These are phyloP conservation scores for Hydropotes inermis DNA, from an alignment of 2,113 vertebrate genomes.

Conservation along the genomic window DNA sequence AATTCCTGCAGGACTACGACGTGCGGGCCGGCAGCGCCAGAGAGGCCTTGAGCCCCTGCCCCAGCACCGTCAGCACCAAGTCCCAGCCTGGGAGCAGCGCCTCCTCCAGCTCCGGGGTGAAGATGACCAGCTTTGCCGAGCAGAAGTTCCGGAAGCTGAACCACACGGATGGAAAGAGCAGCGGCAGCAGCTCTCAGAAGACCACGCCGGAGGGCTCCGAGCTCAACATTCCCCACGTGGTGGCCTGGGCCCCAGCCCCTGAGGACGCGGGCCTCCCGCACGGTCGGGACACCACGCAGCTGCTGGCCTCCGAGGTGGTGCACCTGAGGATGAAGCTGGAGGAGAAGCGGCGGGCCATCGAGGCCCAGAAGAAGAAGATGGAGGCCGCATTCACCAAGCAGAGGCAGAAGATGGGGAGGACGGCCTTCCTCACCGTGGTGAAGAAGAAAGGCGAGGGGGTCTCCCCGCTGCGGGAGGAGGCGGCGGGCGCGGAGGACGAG, in stretches of 20 bases:
- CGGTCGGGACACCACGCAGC: conserved; percentile 91
- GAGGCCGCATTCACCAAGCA: conserved; percentile 95
- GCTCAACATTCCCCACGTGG: conserved; percentile 89
- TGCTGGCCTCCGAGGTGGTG: conserved; percentile 96
- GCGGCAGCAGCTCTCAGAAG: conserved; percentile 92
- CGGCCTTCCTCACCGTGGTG: conserved; percentile 94
- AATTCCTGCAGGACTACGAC: conserved; percentile 89
- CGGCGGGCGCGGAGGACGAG: conserved; percentile 83
- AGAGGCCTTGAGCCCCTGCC: conserved; percentile 88
- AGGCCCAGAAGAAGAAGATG: conserved; percentile 98
- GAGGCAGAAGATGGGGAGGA: conserved; percentile 96
- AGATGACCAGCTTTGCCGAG: conserved; percentile 97
- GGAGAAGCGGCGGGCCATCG: conserved; percentile 96
- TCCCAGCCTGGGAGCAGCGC: conserved; percentile 91
- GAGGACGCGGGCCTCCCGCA: conserved; percentile 86
- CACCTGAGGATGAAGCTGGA: conserved; percentile 95
- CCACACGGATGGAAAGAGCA: conserved; percentile 88
- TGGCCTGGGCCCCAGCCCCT: conserved; percentile 92
- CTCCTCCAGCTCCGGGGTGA: conserved; percentile 91
- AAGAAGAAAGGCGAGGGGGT: conserved; percentile 92
- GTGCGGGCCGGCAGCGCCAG: conserved; percentile 78
- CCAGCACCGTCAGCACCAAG: conserved; percentile 88
- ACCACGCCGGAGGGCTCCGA: conserved; percentile 96
- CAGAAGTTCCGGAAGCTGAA: conserved; percentile 93
- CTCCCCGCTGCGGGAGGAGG: conserved; percentile 88